Conservation (phyloP, 23 tunicate genomes). For the Halocynthia roretzi region DNA sequence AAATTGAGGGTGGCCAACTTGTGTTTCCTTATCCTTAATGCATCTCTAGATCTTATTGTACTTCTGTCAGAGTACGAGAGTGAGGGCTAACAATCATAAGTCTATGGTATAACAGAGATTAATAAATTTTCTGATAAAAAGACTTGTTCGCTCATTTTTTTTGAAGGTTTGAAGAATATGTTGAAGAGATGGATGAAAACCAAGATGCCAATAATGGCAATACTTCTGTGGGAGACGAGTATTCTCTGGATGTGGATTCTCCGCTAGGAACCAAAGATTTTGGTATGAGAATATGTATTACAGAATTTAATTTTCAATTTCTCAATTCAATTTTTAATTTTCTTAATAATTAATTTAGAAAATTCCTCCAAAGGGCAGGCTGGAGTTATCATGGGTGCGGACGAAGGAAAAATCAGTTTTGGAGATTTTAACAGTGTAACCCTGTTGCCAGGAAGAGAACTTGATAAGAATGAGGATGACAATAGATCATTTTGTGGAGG, state of each 20-base stretch:
- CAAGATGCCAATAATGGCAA: background rate
- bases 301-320: too few relatives aligned
- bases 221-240: background rate
- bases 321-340: too few relatives aligned
- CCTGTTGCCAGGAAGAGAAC: background rate
- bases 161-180: constrained; percentile 20
- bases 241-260: background rate
- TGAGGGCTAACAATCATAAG: too few relatives aligned
- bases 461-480: background rate
- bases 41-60: too few relatives aligned
- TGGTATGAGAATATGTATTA: too few relatives aligned
- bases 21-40: too few relatives aligned
- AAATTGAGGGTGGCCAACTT: too few relatives aligned
- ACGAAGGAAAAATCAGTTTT: constrained; percentile 51
- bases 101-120: too few relatives aligned
- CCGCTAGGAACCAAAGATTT: background rate
- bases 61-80: too few relatives aligned
- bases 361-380: background rate
- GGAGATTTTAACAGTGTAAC: constrained; percentile 26
- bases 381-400: constrained; percentile 46
- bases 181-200: constrained; percentile 10
- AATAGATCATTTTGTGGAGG: constrained; percentile 9
- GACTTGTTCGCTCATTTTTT: background rate
- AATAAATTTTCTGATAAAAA: too few relatives aligned
- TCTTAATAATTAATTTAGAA: too few relatives aligned